Percentiles rank a stretch among this genome's conserved stretches.
Evolutionary conservation across 2,113 vertebrate genomes (phyloP).

Genomic region (Ameiurus melas): DNA sequence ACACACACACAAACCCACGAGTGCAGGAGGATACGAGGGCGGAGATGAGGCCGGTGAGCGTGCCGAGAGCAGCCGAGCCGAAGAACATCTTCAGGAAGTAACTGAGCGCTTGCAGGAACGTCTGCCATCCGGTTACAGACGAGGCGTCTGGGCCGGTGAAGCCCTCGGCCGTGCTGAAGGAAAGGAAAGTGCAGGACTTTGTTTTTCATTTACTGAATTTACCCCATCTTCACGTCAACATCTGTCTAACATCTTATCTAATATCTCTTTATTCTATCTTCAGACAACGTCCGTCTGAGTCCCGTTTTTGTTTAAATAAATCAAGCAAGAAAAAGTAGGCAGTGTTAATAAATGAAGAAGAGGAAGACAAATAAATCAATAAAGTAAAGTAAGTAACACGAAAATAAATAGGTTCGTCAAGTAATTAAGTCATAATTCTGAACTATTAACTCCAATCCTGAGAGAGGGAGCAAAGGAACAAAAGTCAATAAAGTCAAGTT

Average conservation of each 20-base stretch:
- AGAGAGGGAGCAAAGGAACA: too few species aligned
- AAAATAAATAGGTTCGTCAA: too few species aligned
- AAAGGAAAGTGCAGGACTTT: neutral
- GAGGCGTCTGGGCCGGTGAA: slow-evolving; percentile 86
- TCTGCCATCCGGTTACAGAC: slow-evolving; percentile 90
- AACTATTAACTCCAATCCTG: too few species aligned
- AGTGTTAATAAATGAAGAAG: too few species aligned
- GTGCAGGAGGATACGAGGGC: slow-evolving; percentile 87
- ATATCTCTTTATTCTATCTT: too few species aligned
- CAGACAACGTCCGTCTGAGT: too few species aligned
- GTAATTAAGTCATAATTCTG: too few species aligned
- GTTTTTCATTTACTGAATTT: neutral
- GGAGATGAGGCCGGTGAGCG: slow-evolving; percentile 96
- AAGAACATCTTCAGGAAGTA: slow-evolving; percentile 99
- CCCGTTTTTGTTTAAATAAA: too few species aligned
- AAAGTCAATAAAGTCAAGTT: too few species aligned
- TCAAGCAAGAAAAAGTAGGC: neutral
- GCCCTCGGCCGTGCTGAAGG: slow-evolving; percentile 93
- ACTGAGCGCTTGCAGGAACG: slow-evolving; percentile 88
- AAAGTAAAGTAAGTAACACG: too few species aligned
- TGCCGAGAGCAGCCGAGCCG: slow-evolving; percentile 94
- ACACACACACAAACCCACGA: neutral
- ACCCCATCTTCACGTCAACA: neutral
- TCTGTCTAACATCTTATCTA: too few species aligned
- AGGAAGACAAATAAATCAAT: too few species aligned